Evolutionary conservation across 2,113 vertebrate species (phyloP).

Genomic region (Rostratula benghalensis): DNA sequence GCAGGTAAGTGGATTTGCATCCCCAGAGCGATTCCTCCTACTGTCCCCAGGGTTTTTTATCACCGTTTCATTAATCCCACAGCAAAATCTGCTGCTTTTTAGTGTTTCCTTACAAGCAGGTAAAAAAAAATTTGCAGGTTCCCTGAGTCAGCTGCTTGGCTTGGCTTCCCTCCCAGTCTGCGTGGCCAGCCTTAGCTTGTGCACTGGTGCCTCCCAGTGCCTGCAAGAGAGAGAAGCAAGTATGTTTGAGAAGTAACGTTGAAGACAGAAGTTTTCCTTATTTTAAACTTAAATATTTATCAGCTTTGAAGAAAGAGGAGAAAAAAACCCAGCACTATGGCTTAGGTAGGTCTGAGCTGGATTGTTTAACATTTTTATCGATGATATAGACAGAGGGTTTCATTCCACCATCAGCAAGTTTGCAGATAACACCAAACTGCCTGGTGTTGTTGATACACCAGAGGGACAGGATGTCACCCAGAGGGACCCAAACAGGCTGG

Average conservation of each 20-base stretch:
- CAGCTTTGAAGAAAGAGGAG: too few species aligned
- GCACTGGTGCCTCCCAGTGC: slow-evolving; percentile 48
- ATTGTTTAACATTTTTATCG: too few species aligned
- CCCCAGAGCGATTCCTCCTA: background rate
- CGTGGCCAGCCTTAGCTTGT: background rate
- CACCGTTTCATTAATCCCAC: background rate
- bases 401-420: too few species aligned
- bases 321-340: too few species aligned
- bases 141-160: background rate
- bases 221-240: background rate
- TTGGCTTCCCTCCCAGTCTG: background rate
- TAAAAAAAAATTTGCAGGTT: background rate
- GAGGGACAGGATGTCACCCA: too few species aligned
- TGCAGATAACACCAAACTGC: too few species aligned
- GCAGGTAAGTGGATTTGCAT: background rate
- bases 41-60: background rate
- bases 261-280: too few species aligned
- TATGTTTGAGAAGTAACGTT: background rate
- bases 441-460: too few species aligned
- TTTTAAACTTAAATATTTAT: too few species aligned
- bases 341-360: too few species aligned
- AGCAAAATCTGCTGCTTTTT: background rate
- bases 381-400: too few species aligned
- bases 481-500: too few species aligned
- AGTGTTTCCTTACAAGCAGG: background rate